phyloP scores from a whole-genome alignment of 1,140 invertebrate genomes.

The Drosophila miranda region DNA sequence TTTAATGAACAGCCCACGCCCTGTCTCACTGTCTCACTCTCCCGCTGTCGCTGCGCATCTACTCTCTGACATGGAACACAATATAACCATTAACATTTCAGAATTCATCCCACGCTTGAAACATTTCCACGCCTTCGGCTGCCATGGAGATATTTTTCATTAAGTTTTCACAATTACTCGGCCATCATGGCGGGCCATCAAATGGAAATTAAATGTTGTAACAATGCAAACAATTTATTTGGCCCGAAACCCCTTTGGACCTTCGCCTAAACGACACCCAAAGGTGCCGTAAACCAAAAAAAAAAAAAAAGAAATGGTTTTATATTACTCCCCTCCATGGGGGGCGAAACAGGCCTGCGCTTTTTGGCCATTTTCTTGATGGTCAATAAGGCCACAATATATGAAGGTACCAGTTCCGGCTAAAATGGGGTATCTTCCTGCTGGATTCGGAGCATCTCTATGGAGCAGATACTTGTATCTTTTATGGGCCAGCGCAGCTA shows the following conservation, averaged over 20 bases:
- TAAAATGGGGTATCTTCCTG: too few relatives aligned
- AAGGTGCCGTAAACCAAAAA: slow-evolving; percentile 71
- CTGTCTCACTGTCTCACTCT: not conserved
- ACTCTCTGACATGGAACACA: slow-evolving; percentile 32
- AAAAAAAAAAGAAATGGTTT: slow-evolving; percentile 29
- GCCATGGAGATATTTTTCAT: slow-evolving; percentile 57
- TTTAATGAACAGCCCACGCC: slow-evolving; percentile 11
- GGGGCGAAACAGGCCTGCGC: slow-evolving; percentile 8
- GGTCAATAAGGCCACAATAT: too few relatives aligned
- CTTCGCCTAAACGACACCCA: slow-evolving; percentile 59
- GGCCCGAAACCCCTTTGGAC: slow-evolving; percentile 21
- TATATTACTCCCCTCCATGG: slow-evolving; percentile 22
- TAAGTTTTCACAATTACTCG: slow-evolving; percentile 58
- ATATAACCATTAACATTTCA: slow-evolving; percentile 42
- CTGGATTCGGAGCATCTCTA: slow-evolving; percentile 3
- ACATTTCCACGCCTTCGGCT: slow-evolving; percentile 18
- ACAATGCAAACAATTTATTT: slow-evolving; percentile 52
- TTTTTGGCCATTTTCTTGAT: slow-evolving; percentile 23
- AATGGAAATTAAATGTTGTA: slow-evolving; percentile 58
- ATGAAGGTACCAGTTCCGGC: too few relatives aligned
- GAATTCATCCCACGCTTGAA: slow-evolving; percentile 16
- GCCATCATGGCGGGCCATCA: slow-evolving; percentile 30
- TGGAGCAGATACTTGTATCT: slow-evolving; percentile 12
- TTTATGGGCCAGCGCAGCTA: slow-evolving; percentile 39
- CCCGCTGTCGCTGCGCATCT: not conserved